A percentile compares a stretch with the other conserved stretches of the same genome.
Conservation (phyloP, 2,797 vertebrate genomes). For the Monodelphis domestica region DNA sequence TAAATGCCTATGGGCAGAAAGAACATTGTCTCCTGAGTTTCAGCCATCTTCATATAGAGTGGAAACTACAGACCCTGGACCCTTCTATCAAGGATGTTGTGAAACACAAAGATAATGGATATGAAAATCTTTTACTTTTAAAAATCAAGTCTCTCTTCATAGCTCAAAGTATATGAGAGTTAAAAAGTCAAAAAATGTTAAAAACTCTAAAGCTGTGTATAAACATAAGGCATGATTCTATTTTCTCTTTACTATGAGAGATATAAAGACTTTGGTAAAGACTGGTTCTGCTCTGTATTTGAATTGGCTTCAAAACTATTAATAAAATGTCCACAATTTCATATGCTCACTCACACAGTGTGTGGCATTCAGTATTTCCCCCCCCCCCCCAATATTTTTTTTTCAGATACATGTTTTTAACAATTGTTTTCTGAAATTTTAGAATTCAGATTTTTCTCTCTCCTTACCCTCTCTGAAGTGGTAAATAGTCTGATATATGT, state of each 20-base stretch:
- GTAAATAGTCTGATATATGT: too few relatives aligned
- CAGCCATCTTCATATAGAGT: slow-evolving; percentile 22
- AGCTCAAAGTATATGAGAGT: too few relatives aligned
- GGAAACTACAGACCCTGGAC: slow-evolving; percentile 24
- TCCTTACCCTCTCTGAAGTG: too few relatives aligned
- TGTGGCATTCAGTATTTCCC: not conserved
- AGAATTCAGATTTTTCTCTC: too few relatives aligned
- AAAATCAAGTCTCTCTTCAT: too few relatives aligned
- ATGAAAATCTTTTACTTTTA: slow-evolving; percentile 44
- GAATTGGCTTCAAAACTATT: not conserved
- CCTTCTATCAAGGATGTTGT: slow-evolving; percentile 16
- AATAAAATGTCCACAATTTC: not conserved
- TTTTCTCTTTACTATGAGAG: slow-evolving; percentile 33
- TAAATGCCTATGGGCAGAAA: not conserved
- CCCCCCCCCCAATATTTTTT: too few relatives aligned
- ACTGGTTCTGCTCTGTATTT: slow-evolving; percentile 13
- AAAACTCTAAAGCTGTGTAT: not conserved
- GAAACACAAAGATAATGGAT: slow-evolving; percentile 9
- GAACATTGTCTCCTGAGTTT: slow-evolving; percentile 25
- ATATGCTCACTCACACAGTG: not conserved
- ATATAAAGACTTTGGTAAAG: slow-evolving; percentile 30
- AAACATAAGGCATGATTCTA: not conserved
- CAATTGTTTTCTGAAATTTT: too few relatives aligned
- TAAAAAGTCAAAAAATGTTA: too few relatives aligned
- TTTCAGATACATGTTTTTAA: too few relatives aligned